A percentile compares a stretch with the other conserved stretches of the same genome.
Conservation (phyloP, 2,113 vertebrate genomes). For the Meriones unguiculatus region DNA sequence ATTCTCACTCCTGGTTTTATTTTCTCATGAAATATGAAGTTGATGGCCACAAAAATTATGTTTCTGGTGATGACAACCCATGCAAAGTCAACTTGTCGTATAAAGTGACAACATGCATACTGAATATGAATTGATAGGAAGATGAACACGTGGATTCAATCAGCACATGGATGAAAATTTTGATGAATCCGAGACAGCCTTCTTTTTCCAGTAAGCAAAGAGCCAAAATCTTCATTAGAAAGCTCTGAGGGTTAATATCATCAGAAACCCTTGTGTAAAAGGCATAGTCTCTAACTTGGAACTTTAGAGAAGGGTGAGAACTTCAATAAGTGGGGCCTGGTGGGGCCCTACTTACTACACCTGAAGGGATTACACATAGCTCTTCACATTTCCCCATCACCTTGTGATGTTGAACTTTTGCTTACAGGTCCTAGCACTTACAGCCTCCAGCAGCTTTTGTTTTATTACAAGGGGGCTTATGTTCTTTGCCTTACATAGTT, state of each 20-base stretch:
- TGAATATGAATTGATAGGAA: background rate
- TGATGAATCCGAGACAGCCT: background rate
- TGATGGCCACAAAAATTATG: background rate
- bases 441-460: background rate
- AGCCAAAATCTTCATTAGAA: background rate
- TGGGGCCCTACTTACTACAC: background rate
- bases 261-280: background rate
- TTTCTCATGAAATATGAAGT: conserved; percentile 10
- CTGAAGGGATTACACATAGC: fast-evolving
- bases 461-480: background rate
- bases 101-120: background rate
- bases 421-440: background rate
- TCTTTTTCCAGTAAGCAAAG: background rate
- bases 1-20: background rate
- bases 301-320: background rate
- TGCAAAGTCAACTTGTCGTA: conserved; percentile 1
- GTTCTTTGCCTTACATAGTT: background rate
- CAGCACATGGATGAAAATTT: background rate
- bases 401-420: background rate
- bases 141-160: background rate
- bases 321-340: background rate
- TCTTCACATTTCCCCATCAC: background rate
- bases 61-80: background rate
- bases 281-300: too few species aligned
- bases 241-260: too few species aligned